Evolutionary conservation across 2,888 invertebrate genomes (phyloP).

Genomic region (Unio delphinus): DNA sequence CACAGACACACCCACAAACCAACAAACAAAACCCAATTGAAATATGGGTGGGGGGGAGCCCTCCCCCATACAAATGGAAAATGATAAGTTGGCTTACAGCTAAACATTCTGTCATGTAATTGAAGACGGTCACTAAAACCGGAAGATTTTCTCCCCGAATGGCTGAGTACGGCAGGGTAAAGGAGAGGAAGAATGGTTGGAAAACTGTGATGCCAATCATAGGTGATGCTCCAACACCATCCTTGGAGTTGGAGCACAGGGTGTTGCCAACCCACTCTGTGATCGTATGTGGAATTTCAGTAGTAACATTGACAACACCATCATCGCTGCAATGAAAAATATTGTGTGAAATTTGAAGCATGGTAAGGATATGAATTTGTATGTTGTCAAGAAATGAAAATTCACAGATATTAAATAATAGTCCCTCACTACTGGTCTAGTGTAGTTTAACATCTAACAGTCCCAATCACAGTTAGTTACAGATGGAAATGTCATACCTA

Average conservation of each 20-base stretch:
- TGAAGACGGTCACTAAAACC: conserved; percentile 80
- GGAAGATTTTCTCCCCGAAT: conserved; percentile 79
- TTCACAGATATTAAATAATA: too few relatives aligned
- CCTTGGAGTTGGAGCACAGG: conserved; percentile 74
- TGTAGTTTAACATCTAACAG: too few relatives aligned
- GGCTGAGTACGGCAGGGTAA: conserved; percentile 79
- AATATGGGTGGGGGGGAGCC: not conserved
- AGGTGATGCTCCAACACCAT: conserved; percentile 74
- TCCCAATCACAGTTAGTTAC: too few relatives aligned
- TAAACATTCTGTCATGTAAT: conserved; percentile 80
- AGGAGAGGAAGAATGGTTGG: conserved; percentile 84
- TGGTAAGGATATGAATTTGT: too few relatives aligned
- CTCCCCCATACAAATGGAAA: not conserved
- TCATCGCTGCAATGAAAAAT: conserved; percentile 29
- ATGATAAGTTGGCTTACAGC: conserved; percentile 74
- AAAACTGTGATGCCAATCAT: conserved; percentile 75
- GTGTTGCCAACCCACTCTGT: conserved; percentile 78
- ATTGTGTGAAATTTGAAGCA: too few relatives aligned
- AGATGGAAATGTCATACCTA: too few relatives aligned
- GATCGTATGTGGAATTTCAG: conserved; percentile 76
- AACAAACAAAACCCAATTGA: not conserved
- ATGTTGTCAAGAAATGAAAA: too few relatives aligned
- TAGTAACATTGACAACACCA: conserved; percentile 33
- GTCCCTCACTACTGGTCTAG: too few relatives aligned
- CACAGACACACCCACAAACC: not conserved